These are phyloP conservation scores for Hypocryptadius cinnamomeus DNA, from an alignment of 2,113 vertebrate genomes.

Conservation along the genomic window DNA sequence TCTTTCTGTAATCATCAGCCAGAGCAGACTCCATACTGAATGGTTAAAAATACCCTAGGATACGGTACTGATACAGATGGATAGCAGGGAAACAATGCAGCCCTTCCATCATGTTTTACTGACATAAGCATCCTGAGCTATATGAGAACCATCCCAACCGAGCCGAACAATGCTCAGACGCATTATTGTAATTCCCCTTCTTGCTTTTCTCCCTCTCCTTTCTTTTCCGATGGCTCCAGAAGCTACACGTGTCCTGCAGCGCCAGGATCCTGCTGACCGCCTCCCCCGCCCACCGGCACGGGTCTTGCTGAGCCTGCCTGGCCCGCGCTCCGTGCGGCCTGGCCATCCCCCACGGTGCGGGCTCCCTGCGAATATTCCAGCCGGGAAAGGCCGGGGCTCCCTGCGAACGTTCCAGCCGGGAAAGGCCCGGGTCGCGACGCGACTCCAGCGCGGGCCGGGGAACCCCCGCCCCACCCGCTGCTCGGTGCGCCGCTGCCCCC, in stretches of 20 bases:
- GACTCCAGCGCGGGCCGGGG: neutral
- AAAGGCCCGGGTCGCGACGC: too few relatives aligned
- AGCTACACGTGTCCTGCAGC: neutral
- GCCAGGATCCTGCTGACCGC: neutral
- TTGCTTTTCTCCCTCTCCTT: neutral
- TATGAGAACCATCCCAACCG: neutral
- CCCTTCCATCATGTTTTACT: neutral
- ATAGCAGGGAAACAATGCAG: neutral
- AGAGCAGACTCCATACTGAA: neutral
- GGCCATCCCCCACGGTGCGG: accelerated
- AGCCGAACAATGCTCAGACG: neutral
- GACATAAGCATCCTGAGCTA: neutral
- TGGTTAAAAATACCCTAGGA: neutral
- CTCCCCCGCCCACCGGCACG: neutral
- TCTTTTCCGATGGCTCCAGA: neutral
- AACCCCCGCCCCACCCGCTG: neutral
- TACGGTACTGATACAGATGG: neutral
- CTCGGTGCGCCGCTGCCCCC: conserved; percentile 15
- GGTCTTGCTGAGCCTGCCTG: neutral
- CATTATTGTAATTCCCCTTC: neutral
- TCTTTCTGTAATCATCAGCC: neutral
- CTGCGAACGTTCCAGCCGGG: neutral
- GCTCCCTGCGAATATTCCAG: neutral
- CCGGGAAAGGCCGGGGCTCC: neutral
- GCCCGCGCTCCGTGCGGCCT: neutral